These are phyloP conservation scores for Tortrix viridana DNA, from an alignment of 2,888 invertebrate species.

Conservation along the genomic window DNA sequence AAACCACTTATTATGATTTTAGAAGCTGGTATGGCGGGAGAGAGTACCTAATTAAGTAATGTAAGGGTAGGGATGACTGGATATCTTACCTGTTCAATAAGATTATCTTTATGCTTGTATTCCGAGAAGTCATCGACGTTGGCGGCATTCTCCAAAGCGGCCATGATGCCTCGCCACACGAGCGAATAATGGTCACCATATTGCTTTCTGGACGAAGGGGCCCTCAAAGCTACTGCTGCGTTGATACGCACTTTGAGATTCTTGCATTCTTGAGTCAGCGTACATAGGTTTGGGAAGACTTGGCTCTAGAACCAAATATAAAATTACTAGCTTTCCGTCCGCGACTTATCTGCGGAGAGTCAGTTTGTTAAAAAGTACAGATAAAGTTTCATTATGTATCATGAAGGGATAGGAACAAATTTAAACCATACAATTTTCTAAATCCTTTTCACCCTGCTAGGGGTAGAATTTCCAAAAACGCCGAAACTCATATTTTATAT, in stretches of 20 bases:
- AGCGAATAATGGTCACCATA: conserved; percentile 86
- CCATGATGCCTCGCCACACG: conserved; percentile 89
- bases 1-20: no score
- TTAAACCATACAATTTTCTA: no score
- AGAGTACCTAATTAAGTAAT: no score
- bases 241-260: conserved; percentile 96
- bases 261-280: conserved; percentile 88
- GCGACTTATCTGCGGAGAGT: no score
- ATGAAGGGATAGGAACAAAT: no score
- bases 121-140: conserved; percentile 92
- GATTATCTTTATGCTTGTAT: conserved; percentile 92
- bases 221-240: conserved; percentile 90
- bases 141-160: conserved; percentile 90
- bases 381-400: no score
- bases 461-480: no score
- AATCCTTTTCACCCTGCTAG: no score
- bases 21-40: no score
- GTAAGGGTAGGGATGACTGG: neutral
- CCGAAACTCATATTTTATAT: no score
- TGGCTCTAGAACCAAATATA: conserved; percentile 71
- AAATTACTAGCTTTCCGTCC: neutral
- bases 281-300: conserved; percentile 87
- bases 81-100: conserved; percentile 90
- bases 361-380: no score
- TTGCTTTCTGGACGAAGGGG: conserved; percentile 82